A percentile compares a stretch with the other conserved stretches of the same genome.
Conservation (phyloP, 2,888 invertebrate genomes). For the Leucoma salicis region DNA sequence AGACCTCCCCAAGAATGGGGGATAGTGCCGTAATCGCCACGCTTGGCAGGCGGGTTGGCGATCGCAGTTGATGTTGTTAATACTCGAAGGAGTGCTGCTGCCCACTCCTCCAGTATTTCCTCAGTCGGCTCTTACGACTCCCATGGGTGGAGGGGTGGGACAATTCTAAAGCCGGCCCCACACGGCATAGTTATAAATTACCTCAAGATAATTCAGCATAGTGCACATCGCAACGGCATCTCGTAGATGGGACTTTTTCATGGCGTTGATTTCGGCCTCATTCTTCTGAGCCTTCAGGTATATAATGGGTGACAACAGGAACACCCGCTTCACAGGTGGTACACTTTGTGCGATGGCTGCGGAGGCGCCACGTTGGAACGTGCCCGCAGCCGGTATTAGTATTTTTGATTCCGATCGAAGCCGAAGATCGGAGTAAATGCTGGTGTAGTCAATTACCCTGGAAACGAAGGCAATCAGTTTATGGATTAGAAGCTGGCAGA, state of each 20-base stretch:
- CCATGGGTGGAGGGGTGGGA: no score
- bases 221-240: slow-evolving; percentile 96
- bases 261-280: slow-evolving; percentile 88
- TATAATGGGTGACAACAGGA: slow-evolving; percentile 90
- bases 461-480: neutral
- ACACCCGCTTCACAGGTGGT: slow-evolving; percentile 81
- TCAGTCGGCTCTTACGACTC: no score
- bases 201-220: slow-evolving; percentile 83
- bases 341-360: slow-evolving; percentile 85
- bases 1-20: no score
- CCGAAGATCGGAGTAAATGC: slow-evolving; percentile 86
- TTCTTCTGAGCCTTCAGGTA: slow-evolving; percentile 95
- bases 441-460: slow-evolving; percentile 86
- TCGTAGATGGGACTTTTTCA: slow-evolving; percentile 91
- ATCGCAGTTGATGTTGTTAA: no score
- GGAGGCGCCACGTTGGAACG: slow-evolving; percentile 88
- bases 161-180: no score
- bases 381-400: slow-evolving; percentile 86
- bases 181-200: no score
- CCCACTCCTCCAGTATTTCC: no score
- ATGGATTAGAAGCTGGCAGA: no score
- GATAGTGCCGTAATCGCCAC: no score
- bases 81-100: no score
- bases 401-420: slow-evolving; percentile 84
- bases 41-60: no score